These are phyloP conservation scores for Buceros bicornis DNA, from an alignment of 2,797 vertebrate species.

Conservation along the genomic window DNA sequence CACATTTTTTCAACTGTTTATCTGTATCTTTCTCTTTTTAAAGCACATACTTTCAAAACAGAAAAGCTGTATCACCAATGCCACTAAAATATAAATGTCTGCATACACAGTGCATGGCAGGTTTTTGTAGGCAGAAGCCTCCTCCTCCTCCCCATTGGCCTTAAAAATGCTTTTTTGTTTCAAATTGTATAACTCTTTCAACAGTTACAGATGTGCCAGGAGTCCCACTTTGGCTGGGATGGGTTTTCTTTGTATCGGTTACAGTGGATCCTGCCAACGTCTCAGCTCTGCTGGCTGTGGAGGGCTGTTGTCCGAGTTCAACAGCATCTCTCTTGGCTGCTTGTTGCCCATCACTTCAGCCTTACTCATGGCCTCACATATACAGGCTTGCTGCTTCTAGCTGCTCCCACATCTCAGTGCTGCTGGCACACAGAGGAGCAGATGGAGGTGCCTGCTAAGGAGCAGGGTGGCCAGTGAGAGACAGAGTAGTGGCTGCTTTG, in stretches of 20 bases:
- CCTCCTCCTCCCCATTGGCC: neutral
- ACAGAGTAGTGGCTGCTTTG: neutral
- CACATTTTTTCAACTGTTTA: conserved; percentile 48
- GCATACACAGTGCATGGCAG: neutral
- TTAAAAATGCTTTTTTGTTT: conserved; percentile 9
- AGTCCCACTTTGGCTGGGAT: neutral
- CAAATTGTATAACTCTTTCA: neutral
- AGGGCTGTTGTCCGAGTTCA: neutral
- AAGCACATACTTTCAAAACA: conserved; percentile 2
- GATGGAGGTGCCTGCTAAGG: neutral
- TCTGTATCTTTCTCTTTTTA: conserved; percentile 3
- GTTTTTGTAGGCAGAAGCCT: neutral
- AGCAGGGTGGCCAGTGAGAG: accelerated
- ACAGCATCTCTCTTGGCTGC: neutral
- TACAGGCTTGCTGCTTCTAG: neutral
- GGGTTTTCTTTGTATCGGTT: neutral
- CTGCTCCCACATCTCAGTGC: neutral
- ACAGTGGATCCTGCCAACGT: neutral
- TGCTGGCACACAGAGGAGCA: accelerated
- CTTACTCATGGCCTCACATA: accelerated
- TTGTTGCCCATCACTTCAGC: accelerated
- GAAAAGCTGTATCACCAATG: neutral
- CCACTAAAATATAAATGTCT: neutral
- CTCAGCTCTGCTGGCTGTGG: accelerated
- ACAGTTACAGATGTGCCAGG: neutral